A percentile compares a stretch with the other conserved stretches of the same genome.
Conservation (phyloP, 2,888 invertebrate species). For the Oscheius sp. region DNA sequence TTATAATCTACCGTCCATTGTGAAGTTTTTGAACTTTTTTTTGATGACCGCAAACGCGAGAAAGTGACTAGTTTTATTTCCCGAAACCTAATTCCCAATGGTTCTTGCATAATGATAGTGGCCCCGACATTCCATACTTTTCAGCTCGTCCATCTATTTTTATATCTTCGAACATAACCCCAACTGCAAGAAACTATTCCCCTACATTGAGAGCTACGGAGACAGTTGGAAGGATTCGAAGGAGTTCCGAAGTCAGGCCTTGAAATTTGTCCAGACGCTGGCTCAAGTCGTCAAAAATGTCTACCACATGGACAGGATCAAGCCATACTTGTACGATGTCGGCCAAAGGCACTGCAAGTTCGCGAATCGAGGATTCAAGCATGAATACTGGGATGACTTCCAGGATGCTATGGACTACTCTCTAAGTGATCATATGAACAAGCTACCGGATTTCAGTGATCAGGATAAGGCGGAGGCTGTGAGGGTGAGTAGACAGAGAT, state of each 20-base stretch:
- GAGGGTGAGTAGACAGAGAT: constrained; percentile 33
- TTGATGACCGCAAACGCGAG: no score
- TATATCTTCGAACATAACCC: constrained; percentile 70
- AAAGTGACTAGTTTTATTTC: no score
- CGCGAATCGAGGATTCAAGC: constrained; percentile 68
- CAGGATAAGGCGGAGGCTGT: constrained; percentile 60
- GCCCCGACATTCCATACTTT: neutral
- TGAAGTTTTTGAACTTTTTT: no score
- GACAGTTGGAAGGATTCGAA: constrained; percentile 65
- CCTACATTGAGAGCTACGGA: constrained; percentile 60
- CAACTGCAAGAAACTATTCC: constrained; percentile 67
- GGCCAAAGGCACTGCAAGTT: constrained; percentile 67
- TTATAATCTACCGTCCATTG: no score
- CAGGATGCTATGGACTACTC: constrained; percentile 70
- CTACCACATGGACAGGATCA: constrained; percentile 68
- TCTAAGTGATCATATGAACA: constrained; percentile 53
- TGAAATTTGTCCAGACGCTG: constrained; percentile 70
- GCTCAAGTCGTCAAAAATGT: constrained; percentile 69
- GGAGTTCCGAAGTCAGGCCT: constrained; percentile 67
- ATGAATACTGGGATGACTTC: constrained; percentile 70
- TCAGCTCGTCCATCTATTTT: constrained; percentile 62
- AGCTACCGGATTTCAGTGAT: constrained; percentile 55
- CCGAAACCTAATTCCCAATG: no score
- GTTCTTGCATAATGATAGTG: neutral
- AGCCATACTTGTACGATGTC: constrained; percentile 59